Evolutionary conservation across 2,113 vertebrate species (phyloP).

Genomic region (Leiothrix lutea): DNA sequence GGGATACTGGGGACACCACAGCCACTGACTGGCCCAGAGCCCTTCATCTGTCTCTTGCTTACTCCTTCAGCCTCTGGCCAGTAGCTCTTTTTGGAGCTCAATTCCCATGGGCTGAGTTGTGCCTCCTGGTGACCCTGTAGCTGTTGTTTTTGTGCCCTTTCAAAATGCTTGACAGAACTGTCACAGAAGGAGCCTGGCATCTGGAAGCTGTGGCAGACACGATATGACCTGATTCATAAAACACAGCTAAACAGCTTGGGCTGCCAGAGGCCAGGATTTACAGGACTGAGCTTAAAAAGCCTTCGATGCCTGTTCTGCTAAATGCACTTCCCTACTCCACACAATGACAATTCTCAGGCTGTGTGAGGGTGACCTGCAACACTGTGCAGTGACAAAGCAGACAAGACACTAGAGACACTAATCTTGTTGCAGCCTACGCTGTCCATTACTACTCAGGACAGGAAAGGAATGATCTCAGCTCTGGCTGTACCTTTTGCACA

Average conservation of each 20-base stretch:
- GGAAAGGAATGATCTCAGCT: neutral
- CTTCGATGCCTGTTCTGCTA: neutral
- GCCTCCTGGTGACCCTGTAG: neutral
- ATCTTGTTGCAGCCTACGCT: neutral
- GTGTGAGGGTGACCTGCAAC: neutral
- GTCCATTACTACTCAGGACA: neutral
- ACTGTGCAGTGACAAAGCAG: neutral
- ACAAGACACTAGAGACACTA: neutral
- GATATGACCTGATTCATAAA: slow-evolving; percentile 7
- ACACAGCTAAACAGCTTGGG: slow-evolving; percentile 17
- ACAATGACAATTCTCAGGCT: neutral
- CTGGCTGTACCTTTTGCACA: neutral
- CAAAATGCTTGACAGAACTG: slow-evolving; percentile 2
- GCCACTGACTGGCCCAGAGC: neutral
- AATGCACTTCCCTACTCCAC: neutral
- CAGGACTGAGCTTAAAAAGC: neutral
- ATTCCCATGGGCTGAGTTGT: neutral
- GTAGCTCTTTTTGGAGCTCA: neutral
- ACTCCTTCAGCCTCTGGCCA: neutral
- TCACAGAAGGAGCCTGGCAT: slow-evolving; percentile 24
- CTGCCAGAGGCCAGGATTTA: slow-evolving; percentile 42
- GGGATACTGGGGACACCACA: neutral
- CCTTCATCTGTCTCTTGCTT: neutral
- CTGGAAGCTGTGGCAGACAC: slow-evolving; percentile 1
- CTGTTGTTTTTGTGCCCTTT: slow-evolving; percentile 12